Conservation (phyloP, 2,888 invertebrate species). For the Tuberolachnus salignus region DNA sequence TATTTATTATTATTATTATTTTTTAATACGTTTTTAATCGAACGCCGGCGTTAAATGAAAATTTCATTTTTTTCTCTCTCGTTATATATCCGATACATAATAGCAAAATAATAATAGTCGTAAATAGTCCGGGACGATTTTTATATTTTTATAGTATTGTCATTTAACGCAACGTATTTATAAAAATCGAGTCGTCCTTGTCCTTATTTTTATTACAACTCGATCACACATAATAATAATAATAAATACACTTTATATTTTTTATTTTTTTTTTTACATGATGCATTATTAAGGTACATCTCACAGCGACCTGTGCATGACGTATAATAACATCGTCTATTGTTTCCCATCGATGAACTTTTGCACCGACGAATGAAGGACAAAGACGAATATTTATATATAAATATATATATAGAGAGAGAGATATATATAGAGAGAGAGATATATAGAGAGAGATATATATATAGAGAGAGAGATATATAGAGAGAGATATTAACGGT, state of each 20-base stretch:
- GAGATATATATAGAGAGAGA: too few relatives aligned
- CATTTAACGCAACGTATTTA: slow-evolving; percentile 24
- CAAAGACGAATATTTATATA: too few relatives aligned
- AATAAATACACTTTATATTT: slow-evolving; percentile 10
- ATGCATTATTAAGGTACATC: slow-evolving; percentile 46
- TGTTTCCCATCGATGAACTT: slow-evolving; percentile 31
- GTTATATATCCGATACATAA: not conserved
- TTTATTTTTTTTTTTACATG: slow-evolving; percentile 15
- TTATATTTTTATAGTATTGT: slow-evolving; percentile 26
- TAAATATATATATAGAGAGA: too few relatives aligned
- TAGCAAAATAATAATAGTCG: not conserved
- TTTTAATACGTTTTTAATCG: not conserved
- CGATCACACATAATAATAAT: slow-evolving; percentile 36
- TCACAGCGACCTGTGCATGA: slow-evolving; percentile 45
- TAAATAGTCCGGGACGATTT: slow-evolving; percentile 31
- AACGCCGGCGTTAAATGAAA: slow-evolving; percentile 2
- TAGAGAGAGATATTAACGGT: not conserved
- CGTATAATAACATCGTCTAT: slow-evolving; percentile 28
- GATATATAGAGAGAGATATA: too few relatives aligned
- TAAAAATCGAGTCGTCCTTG: slow-evolving; percentile 42
- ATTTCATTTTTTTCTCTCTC: not conserved
- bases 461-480: too few relatives aligned
- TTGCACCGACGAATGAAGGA: slow-evolving; percentile 40
- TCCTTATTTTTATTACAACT: slow-evolving; percentile 45
- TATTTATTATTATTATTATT: too few relatives aligned